Conservation (phyloP, 2,888 invertebrate species). For the Sphecodes monilicornis region DNA sequence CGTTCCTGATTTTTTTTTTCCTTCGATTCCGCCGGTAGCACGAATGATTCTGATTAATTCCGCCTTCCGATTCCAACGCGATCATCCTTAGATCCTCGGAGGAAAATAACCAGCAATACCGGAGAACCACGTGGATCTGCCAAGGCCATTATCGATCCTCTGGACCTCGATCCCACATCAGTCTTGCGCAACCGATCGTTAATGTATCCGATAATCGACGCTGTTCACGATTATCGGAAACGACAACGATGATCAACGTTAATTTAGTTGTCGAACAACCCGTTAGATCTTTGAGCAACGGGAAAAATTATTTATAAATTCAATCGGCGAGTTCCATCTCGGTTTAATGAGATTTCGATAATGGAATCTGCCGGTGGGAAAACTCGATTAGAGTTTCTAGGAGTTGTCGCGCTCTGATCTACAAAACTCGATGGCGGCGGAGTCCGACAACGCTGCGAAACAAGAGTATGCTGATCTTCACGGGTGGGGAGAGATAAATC, state of each 20-base stretch:
- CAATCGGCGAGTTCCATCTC: not conserved
- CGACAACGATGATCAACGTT: too few species aligned
- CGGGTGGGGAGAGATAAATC: not conserved
- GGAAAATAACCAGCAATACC: not conserved
- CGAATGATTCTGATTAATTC: not conserved
- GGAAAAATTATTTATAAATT: constrained; percentile 1
- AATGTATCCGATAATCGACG: not conserved
- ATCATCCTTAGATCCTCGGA: not conserved
- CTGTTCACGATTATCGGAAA: not conserved
- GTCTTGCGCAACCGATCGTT: not conserved
- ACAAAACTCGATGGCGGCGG: not conserved
- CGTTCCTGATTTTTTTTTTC: not conserved
- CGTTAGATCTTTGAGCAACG: not conserved
- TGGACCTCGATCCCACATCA: not conserved
- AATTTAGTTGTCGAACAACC: not conserved
- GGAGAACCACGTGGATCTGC: not conserved
- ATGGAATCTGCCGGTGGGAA: not conserved
- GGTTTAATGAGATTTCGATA: not conserved
- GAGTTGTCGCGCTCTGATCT: not conserved
- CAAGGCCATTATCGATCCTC: not conserved
- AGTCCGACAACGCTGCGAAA: not conserved
- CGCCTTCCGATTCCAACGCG: not conserved
- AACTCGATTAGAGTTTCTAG: not conserved
- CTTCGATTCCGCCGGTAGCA: not conserved
- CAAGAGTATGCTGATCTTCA: not conserved